These are phyloP conservation scores for Cariama cristata DNA, from an alignment of 2,113 vertebrate species.

Conservation along the genomic window DNA sequence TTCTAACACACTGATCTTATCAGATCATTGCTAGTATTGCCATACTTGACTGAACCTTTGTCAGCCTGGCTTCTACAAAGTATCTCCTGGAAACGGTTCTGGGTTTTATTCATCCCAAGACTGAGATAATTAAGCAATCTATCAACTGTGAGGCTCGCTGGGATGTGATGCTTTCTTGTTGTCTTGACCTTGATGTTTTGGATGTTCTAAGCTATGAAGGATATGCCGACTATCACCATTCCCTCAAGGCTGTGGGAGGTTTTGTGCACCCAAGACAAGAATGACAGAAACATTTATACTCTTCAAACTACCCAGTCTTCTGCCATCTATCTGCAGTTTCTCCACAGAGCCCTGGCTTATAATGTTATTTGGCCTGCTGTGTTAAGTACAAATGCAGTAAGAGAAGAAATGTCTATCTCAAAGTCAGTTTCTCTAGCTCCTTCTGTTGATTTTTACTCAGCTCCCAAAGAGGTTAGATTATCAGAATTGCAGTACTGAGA, in stretches of 20 bases:
- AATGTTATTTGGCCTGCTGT: neutral
- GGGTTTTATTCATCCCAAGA: slow-evolving; percentile 45
- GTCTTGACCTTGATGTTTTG: slow-evolving; percentile 69
- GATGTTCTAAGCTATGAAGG: slow-evolving; percentile 31
- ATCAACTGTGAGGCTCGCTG: slow-evolving; percentile 39
- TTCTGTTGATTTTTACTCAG: neutral
- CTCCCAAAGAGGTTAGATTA: neutral
- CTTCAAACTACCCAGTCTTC: slow-evolving; percentile 23
- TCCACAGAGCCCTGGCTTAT: neutral
- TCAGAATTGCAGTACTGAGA: neutral
- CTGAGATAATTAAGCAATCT: slow-evolving; percentile 73
- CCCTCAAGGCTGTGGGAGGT: slow-evolving; percentile 33
- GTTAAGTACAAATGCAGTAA: neutral
- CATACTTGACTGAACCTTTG: slow-evolving; percentile 62
- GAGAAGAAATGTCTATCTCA: neutral
- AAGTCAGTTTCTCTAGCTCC: neutral
- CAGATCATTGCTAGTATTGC: slow-evolving; percentile 19
- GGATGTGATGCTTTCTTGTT: slow-evolving; percentile 38
- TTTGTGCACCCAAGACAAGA: slow-evolving; percentile 6
- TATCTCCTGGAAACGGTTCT: slow-evolving; percentile 29
- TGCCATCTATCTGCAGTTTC: neutral
- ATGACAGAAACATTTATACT: slow-evolving; percentile 9
- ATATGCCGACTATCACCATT: slow-evolving; percentile 41
- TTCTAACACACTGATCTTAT: slow-evolving; percentile 35
- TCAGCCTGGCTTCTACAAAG: neutral